These are phyloP conservation scores for Tinea pellionella DNA, from an alignment of 2,888 invertebrate genomes.

Conservation along the genomic window DNA sequence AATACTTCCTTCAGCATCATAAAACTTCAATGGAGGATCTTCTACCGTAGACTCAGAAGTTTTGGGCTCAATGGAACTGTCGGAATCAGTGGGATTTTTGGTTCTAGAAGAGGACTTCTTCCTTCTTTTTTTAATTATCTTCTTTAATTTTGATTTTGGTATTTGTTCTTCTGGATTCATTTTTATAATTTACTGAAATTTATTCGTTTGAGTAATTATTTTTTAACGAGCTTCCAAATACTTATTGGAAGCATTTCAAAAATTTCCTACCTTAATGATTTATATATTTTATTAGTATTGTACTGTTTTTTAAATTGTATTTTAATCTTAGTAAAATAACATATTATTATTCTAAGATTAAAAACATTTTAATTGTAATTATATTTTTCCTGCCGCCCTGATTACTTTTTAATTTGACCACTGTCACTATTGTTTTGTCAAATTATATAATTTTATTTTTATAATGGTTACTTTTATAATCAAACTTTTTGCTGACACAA, in stretches of 20 bases:
- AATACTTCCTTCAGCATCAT: neutral
- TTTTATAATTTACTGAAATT: neutral
- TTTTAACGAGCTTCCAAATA: too few species aligned
- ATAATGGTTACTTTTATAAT: too few species aligned
- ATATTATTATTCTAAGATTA: neutral
- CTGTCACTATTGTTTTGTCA: too few species aligned
- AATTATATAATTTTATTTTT: too few species aligned
- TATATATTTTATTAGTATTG: neutral
- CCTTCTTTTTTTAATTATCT: constrained; percentile 3
- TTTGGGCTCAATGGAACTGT: neutral
- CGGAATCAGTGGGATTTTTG: neutral
- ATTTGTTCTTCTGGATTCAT: constrained; percentile 3
- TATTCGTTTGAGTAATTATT: neutral
- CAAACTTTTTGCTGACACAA: too few species aligned
- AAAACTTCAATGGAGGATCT: neutral
- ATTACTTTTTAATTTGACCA: neutral
- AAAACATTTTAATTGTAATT: neutral
- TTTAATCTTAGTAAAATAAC: neutral
- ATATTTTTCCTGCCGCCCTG: neutral
- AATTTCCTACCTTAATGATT: neutral
- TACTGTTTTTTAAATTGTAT: neutral
- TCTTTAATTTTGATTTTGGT: neutral
- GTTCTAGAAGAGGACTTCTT: neutral
- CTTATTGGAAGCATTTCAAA: too few species aligned
- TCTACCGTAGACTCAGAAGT: neutral